Conservation (phyloP, 2,888 invertebrate genomes). For the Uropetala carovei region DNA sequence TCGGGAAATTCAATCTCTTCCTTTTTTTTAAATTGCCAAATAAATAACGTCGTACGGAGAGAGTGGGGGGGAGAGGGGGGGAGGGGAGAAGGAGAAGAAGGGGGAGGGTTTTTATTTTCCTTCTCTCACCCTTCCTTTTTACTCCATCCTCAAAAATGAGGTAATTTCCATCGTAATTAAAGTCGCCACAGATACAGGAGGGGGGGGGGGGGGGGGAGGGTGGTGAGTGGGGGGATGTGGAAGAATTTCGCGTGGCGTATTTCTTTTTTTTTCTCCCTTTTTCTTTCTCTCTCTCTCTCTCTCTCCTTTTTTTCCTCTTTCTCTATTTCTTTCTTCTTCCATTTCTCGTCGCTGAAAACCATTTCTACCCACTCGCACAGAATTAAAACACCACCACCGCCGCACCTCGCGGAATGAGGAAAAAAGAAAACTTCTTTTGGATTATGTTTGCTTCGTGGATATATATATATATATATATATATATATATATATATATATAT, state of each 20-base stretch:
- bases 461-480: too few species aligned
- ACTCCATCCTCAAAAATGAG: constrained; percentile 30
- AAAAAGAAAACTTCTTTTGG: too few species aligned
- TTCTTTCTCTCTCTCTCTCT: neutral
- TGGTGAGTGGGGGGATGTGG: neutral
- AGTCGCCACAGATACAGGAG: constrained; percentile 13
- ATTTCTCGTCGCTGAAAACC: neutral
- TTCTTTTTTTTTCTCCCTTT: neutral
- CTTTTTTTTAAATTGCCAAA: constrained; percentile 60
- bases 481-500: too few species aligned
- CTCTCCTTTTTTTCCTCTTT: neutral
- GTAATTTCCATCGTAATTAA: constrained; percentile 55
- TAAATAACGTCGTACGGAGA: constrained; percentile 47
- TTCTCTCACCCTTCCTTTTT: neutral
- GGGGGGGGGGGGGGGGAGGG: neutral
- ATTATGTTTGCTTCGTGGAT: too few species aligned
- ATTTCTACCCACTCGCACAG: too few species aligned
- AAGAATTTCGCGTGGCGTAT: neutral
- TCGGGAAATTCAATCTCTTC: constrained; percentile 36
- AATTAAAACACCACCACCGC: too few species aligned
- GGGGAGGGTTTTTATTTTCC: neutral
- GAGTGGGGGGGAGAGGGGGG: neutral
- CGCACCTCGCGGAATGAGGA: too few species aligned
- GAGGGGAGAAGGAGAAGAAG: neutral
- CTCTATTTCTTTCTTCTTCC: neutral